phyloP scores from a whole-genome alignment of 2,888 invertebrate genomes.

The Drosophila histrio region DNA sequence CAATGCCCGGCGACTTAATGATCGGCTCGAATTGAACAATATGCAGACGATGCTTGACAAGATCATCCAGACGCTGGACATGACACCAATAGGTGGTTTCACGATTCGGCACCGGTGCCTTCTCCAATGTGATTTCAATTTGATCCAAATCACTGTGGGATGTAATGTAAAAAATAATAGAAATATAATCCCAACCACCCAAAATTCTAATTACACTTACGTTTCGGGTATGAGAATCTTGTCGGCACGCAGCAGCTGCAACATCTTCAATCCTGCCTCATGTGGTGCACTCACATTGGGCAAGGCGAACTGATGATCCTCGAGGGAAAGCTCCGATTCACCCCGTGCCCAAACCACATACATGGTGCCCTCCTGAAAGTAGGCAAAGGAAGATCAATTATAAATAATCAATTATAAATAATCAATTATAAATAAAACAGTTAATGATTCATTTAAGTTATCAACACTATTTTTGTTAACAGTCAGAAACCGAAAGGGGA shows the following conservation, averaged over 20 bases:
- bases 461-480: too few species aligned
- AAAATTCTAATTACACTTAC: slow-evolving; percentile 59
- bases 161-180: too few species aligned
- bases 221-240: slow-evolving; percentile 84
- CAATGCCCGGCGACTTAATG: slow-evolving; percentile 93
- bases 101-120: slow-evolving; percentile 89
- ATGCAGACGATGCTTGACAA: slow-evolving; percentile 89
- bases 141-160: slow-evolving; percentile 85
- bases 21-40: slow-evolving; percentile 94
- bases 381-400: neutral
- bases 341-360: slow-evolving; percentile 94
- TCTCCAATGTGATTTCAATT: slow-evolving; percentile 87
- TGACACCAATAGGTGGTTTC: slow-evolving; percentile 99
- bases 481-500: too few species aligned
- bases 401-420: neutral
- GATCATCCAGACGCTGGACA: slow-evolving; percentile 90
- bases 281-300: slow-evolving; percentile 83
- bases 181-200: neutral
- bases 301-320: slow-evolving; percentile 82
- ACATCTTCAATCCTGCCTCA: slow-evolving; percentile 90
- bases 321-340: slow-evolving; percentile 87
- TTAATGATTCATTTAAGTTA: neutral
- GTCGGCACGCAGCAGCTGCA: slow-evolving; percentile 87
- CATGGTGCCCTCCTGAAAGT: slow-evolving; percentile 92
- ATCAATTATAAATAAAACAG: too few species aligned